Evolutionary conservation across 1,140 invertebrate species (phyloP).

Genomic region (Asobara japonica): DNA sequence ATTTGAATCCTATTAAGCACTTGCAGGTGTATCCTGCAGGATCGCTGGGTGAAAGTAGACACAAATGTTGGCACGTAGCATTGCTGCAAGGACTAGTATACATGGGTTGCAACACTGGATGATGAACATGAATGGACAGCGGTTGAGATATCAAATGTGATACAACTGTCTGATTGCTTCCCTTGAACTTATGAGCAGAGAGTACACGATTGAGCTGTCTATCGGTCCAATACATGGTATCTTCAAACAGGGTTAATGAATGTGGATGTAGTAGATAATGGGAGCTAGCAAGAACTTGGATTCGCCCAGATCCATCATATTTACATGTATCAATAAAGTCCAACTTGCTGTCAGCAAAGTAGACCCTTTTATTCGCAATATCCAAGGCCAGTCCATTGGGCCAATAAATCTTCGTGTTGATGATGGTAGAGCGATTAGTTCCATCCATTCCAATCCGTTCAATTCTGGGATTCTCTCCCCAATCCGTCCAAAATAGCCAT

Average conservation of each 20-base stretch:
- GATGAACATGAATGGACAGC: conserved; percentile 92
- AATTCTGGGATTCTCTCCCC: conserved; percentile 97
- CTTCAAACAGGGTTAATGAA: conserved; percentile 91
- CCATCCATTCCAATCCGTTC: conserved; percentile 97
- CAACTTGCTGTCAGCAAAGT: conserved; percentile 97
- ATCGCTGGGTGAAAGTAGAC: conserved; percentile 80
- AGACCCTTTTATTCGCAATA: conserved; percentile 91
- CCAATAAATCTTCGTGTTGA: conserved; percentile 98
- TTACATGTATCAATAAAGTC: conserved; percentile 99
- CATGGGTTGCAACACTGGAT: conserved; percentile 91
- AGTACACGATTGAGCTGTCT: conserved; percentile 88
- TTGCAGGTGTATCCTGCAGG: conserved; percentile 84
- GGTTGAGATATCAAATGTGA: conserved; percentile 95
- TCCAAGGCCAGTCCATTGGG: conserved; percentile 97
- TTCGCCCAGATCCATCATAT: conserved; percentile 91
- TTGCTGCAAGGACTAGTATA: conserved; percentile 83
- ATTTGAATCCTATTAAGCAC: conserved; percentile 88
- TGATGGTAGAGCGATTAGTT: conserved; percentile 83
- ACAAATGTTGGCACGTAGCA: conserved; percentile 88
- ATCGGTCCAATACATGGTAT: conserved; percentile 97
- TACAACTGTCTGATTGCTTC: conserved; percentile 90
- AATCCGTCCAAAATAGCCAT: conserved; percentile 97
- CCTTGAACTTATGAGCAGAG: conserved; percentile 91
- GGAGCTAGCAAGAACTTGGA: conserved; percentile 86
- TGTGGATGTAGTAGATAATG: conserved; percentile 96